Base-by-base conservation (phyloP, 2,113 vertebrate genomes). In the Paratilapia polleni region DNA sequence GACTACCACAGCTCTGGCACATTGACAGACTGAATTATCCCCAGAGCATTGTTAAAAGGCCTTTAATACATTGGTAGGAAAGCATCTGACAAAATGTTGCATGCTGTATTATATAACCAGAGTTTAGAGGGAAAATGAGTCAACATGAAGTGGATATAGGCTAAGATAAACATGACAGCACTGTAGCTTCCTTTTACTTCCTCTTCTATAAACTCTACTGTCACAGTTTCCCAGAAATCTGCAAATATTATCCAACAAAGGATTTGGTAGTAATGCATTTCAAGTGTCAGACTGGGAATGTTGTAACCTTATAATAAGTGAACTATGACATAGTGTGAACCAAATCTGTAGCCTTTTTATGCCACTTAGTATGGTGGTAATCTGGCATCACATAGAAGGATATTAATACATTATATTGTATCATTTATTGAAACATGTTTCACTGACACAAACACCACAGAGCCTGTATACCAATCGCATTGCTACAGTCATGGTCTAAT, bases 21-120 rank as follows among this genome's bases (percentile, higher is more conserved):
- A 56, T 0, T 64, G 79, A 78, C 79, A 85, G 78, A 54, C 77
- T 77, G 41, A 81, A 77, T 19, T 26, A 31, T 83, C 77, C 75
- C 87, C 34, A 24, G 66, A 81, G 82, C 7, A 54, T 73, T 78
- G 12, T 14, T 28, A 62, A 87, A 83, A 78, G 41, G 59, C 56
- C 36, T 66, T 76, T 87, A 87, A 82, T 81, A 75, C 54, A 82
- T 58, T 77, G 76, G 22, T 73, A 77, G 63, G 13, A 82, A 82
- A 52, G 59, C 49, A 80, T 83, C 34, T 81, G 81, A 82, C 24
- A 60, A 85, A 89, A 83, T 66, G 3, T 58, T 74, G 77, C 17
- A 60, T 78, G 31, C 17, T 81, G 31, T 49, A 64, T 91, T 92
- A 88, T 80, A 85, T 86, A 90, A 92, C 78, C 82, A 82, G 41